Base-by-base conservation (phyloP, 1,140 invertebrate genomes). In the Magallana angulata region DNA sequence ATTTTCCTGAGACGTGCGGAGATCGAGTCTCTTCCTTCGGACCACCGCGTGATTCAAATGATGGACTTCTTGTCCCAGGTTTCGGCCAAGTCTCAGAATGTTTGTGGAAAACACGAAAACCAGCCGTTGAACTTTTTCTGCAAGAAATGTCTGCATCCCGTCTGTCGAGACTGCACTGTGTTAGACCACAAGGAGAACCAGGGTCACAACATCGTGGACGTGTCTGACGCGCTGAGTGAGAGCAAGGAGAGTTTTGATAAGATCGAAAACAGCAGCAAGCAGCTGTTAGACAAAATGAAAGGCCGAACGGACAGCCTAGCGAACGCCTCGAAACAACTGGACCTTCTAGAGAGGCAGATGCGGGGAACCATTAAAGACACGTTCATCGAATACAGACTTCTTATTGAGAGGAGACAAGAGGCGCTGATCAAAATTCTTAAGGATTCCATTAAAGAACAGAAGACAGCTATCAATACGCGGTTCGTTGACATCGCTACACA, bases 71-170 rank as follows among this genome's bases (percentile, higher is more conserved):
- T 94, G 58, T 92, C 92, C 7, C 90, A 92, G 83, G 92, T 91
- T 18, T 87, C 88, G 0, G 85, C 89, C 56, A 93, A 91, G 82
- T 91, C 93, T 18, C 91, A 93, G 62, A 93, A 93, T 71, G 89
- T 91, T 9, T 94, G 93, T 84, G 84, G 90, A 1, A 93, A 93
- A 89, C 94, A 94, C 84, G 92, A 92, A 48, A 91, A 91, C 5
- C 94, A 94, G 84, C 92, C 93, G 24, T 62, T 94, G 81, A 93
- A 92, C 84, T 94, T 94, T 87, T 94, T 93, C 90, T 94, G 94
- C 85, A 93, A 92, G 85, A 91, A 91, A 18, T 94, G 94, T 84
- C 60, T 90, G 57, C 86, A 90, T 24, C 93, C 94, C 0, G 92
- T 94, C 7, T 94, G 94, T 83, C 82, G 93, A 16, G 94, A 94